Conservation (phyloP, 2,113 vertebrate species). For the Myotis lucifugus region DNA sequence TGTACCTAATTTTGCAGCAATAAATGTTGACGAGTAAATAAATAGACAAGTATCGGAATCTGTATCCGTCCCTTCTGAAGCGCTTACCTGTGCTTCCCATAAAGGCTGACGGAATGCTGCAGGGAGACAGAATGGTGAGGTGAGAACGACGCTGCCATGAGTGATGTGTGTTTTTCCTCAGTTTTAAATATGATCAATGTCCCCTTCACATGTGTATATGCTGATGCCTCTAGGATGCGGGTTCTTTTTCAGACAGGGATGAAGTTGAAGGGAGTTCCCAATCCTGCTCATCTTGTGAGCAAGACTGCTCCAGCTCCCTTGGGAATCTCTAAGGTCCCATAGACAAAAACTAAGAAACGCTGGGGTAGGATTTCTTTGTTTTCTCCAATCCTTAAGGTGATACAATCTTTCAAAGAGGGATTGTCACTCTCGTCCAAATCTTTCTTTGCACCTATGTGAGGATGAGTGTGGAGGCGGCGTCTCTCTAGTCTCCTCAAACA, state of each 20-base stretch:
- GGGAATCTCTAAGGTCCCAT: background rate
- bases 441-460: background rate
- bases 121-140: background rate
- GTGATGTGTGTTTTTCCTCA: background rate
- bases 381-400: background rate
- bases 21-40: slow-evolving; percentile 4
- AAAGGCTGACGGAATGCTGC: background rate
- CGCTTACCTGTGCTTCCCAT: background rate
- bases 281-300: background rate
- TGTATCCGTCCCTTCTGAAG: background rate
- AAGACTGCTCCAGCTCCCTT: background rate
- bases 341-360: background rate
- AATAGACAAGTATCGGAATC: background rate
- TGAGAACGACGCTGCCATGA: background rate
- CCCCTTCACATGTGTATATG: background rate
- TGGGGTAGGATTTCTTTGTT: background rate
- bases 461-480: background rate
- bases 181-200: background rate
- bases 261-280: background rate
- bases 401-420: background rate
- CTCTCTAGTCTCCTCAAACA: background rate
- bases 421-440: background rate
- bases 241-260: background rate
- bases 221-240: background rate
- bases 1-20: background rate